Base-by-base conservation (phyloP, 2,113 vertebrate species). In the Felis catus region DNA sequence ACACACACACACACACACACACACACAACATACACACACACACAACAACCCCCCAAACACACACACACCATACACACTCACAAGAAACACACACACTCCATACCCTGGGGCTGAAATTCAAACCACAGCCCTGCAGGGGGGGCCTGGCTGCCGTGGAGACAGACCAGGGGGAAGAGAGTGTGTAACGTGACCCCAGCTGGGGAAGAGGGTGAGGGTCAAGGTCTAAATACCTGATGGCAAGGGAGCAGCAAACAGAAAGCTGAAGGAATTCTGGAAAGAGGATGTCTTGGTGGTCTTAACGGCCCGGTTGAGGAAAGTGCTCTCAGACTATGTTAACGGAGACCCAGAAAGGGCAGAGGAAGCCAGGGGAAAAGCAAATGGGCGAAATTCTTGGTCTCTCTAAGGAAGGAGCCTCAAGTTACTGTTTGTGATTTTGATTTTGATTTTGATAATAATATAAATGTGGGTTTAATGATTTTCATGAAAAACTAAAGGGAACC, bases 381-480 rank as follows among this genome's bases (percentile, higher is more conserved):
- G n/a, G 45, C 70, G 33, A 7, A 11, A 21, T 92, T 45, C 39
- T 53, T 36, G 27, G 15, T 90, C 58, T 95, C 13, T 53, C 21
- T 71, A 48, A 31, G 88, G 61, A 41, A 61, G 33, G 16, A 91
- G 48, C 48, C 70, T 6, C 19, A 27, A 90, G 91, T 65, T 80
- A 39, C 21, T 93, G 76, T 93, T 66, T 70, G 82, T 81, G 95
- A 95, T 93, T 84, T 81, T 68, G 51, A 95, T 93, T 84, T 81
- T 68, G 51, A 85, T 86, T 81, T 81, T 51, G 93, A 79, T 93
- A 94, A 76, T 51, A 71, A 65, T 55, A 51, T 90, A 83, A 90
- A 83, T 90, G n/a, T 96, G 91, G 53, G 45, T 86, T 96, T 95
- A 83, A 83, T 96, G 61, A 87, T n/a, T 92, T 91, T 92, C 39